Evolutionary conservation across 2,888 invertebrate genomes (phyloP), one percentile per base, ranked within the genome.

Genomic region (Fragum whitleyi): DNA sequence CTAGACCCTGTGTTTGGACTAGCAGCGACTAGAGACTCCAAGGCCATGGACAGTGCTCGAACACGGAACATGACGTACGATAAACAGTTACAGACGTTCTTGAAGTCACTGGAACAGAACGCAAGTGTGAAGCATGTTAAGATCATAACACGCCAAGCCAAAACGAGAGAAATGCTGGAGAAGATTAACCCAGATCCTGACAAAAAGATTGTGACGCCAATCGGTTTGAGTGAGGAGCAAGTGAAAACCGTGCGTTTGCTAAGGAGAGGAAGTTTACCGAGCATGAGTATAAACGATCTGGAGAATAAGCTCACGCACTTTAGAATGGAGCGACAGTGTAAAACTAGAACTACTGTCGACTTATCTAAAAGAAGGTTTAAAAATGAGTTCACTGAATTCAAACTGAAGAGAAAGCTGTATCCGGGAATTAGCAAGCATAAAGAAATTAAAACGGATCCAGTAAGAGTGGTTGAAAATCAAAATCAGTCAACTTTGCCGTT

Each of bases 11-110:
- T 75, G 11, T 75, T 75, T 47, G 75, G 75, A 1, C 51, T 75
- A 14, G 42, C 68, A 19, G 75, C 68, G 6, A 68, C 75, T 5
- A 36, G 75, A 11, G 75, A 75, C 59, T 67, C 75, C 16, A 55
- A 68, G 21, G 75, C 75, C 1, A 75, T 75, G 75, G 75, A 75
- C 47, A 75, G 21, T 42, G 75, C 75, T 57, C 23, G 75, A 57
- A 75, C 23, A 55, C 16, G 51, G 21, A 75, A 75, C 59, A 57
- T 75, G 9, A 32, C 55, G 1, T 59, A 68, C 57, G 75, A 68
- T 42, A 75, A 75, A n/a, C 67, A 28, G 16, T 62, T 75, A 16
- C 14, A 69, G 42, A 29, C 68, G 9, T 42, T 53, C 14, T 26
- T 75, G 5, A 68, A 75, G 57, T 39, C 75, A 9, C 55, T 75